A percentile compares a stretch with the other conserved stretches of the same genome.
These are phyloP conservation scores for Atethmia centrago DNA, from an alignment of 2,888 invertebrate genomes.

Conservation along the genomic window DNA sequence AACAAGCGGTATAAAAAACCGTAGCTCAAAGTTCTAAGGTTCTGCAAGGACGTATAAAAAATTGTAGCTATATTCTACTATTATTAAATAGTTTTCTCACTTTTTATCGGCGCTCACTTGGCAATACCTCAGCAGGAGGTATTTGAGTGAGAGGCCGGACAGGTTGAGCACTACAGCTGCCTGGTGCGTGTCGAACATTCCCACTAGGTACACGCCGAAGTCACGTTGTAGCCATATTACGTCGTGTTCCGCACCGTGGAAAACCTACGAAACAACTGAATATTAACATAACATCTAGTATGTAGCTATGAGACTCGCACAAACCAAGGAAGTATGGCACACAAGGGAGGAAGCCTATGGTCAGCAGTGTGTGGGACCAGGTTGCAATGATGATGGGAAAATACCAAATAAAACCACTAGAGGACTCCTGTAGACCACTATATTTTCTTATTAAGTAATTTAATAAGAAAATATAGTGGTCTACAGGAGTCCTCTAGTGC, in stretches of 20 bases:
- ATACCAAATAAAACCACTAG: too few relatives aligned
- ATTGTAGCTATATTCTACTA: background rate
- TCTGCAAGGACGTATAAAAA: background rate
- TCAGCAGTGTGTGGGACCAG: too few relatives aligned
- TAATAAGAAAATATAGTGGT: too few relatives aligned
- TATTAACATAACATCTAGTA: background rate
- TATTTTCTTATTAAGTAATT: background rate
- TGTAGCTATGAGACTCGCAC: background rate
- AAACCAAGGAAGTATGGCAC: background rate
- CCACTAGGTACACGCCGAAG: conserved; percentile 98
- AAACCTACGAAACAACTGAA: conserved; percentile 89
- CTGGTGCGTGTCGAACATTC: conserved; percentile 98
- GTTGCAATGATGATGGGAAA: background rate
- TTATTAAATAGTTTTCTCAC: conserved; percentile 68
- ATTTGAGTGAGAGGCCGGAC: conserved; percentile 93
- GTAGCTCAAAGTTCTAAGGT: too few relatives aligned
- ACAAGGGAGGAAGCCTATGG: background rate
- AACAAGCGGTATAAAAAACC: background rate
- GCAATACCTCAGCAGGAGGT: conserved; percentile 95
- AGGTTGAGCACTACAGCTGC: conserved; percentile 94
- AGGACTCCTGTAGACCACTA: background rate
- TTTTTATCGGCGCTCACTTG: conserved; percentile 95
- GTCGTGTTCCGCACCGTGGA: conserved; percentile 97
- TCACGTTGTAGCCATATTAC: conserved; percentile 98
- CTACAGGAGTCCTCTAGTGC: too few relatives aligned